phyloP scores from a whole-genome alignment of 2,888 invertebrate genomes.

The Caenorhabditis drosophilae region DNA sequence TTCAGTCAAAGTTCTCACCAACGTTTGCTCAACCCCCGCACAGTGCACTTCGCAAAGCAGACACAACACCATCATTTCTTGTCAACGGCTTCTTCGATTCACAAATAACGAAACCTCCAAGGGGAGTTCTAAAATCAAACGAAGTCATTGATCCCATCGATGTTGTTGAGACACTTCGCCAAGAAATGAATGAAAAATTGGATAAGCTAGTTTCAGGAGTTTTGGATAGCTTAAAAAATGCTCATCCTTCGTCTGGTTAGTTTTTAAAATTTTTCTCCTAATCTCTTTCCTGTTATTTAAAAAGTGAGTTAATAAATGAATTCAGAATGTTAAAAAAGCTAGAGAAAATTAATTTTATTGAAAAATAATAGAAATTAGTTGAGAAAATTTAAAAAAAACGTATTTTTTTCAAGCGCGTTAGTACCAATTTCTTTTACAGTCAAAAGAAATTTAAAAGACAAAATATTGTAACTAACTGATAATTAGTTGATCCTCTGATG shows the following conservation, averaged over 20 bases:
- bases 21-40: slow-evolving; percentile 37
- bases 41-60: slow-evolving; percentile 48
- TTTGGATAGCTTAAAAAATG: not conserved
- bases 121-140: slow-evolving; percentile 25
- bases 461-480: too few relatives aligned
- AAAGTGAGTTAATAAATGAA: too few relatives aligned
- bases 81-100: slow-evolving; percentile 29
- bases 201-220: slow-evolving; percentile 21
- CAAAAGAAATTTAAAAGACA: too few relatives aligned
- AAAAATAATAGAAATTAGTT: too few relatives aligned
- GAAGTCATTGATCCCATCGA: slow-evolving; percentile 17
- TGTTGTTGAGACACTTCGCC: slow-evolving; percentile 21
- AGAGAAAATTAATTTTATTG: too few relatives aligned
- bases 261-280: not conserved
- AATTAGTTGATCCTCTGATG: too few relatives aligned
- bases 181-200: slow-evolving; percentile 33
- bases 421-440: too few relatives aligned
- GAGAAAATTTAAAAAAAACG: too few relatives aligned
- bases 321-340: too few relatives aligned
- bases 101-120: slow-evolving; percentile 16
- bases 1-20: slow-evolving; percentile 23
- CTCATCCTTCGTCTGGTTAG: not conserved
- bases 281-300: too few relatives aligned
- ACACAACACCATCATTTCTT: slow-evolving; percentile 48
- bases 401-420: too few relatives aligned